These are phyloP conservation scores for Phorcus lineatus DNA, from an alignment of 2,888 invertebrate genomes.

Conservation along the genomic window DNA sequence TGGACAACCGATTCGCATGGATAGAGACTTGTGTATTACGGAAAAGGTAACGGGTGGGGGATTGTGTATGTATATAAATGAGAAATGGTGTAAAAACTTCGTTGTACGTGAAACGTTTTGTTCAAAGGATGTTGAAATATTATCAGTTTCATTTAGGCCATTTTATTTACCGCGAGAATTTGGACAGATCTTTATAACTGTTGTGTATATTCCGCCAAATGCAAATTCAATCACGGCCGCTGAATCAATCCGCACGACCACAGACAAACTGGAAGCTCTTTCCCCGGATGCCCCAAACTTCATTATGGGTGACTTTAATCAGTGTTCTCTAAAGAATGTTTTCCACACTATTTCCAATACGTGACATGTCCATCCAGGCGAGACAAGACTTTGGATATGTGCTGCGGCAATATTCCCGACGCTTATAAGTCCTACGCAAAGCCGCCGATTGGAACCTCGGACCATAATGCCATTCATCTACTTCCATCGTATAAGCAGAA, in stretches of 20 bases:
- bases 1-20: too few species aligned
- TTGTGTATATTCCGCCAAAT: slow-evolving; percentile 12
- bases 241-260: background rate
- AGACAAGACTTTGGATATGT: slow-evolving; percentile 8
- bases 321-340: background rate
- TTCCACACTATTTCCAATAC: background rate
- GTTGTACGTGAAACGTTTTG: too few species aligned
- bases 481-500: too few species aligned
- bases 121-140: too few species aligned
- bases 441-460: too few species aligned
- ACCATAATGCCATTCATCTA: too few species aligned
- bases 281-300: background rate
- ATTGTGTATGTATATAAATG: too few species aligned
- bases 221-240: background rate
- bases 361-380: background rate
- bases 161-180: background rate
- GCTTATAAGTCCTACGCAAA: too few species aligned
- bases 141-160: background rate
- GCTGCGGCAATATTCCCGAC: background rate
- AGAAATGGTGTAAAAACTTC: too few species aligned
- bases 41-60: too few species aligned
- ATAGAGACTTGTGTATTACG: too few species aligned
- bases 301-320: slow-evolving; percentile 1
- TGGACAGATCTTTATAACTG: background rate
- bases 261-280: background rate